Conservation (phyloP, 2,888 invertebrate species). For the Drosophila macrothrix region DNA sequence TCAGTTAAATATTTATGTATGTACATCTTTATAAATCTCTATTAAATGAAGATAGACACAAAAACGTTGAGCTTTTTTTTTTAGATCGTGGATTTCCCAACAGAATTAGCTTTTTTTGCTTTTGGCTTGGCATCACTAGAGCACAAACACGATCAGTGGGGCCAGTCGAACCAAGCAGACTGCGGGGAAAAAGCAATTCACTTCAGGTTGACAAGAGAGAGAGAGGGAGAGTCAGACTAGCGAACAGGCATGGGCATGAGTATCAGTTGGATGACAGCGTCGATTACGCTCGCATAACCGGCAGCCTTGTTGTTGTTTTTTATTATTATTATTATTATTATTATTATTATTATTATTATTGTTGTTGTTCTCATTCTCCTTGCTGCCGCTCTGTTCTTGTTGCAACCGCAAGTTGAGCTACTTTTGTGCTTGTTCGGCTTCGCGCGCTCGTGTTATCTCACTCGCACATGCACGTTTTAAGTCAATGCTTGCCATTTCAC, state of each 20-base stretch:
- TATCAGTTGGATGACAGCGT: conserved; percentile 34
- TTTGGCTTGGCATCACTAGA: conserved; percentile 7
- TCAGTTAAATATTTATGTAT: background rate
- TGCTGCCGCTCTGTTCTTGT: conserved; percentile 31
- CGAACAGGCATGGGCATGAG: conserved; percentile 12
- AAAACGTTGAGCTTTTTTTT: background rate
- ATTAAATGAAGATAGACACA: background rate
- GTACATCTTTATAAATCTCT: background rate
- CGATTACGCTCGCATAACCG: conserved; percentile 71
- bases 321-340: background rate
- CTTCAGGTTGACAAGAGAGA: conserved; percentile 6
- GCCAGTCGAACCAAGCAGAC: background rate
- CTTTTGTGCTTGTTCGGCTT: conserved; percentile 79
- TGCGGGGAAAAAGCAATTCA: conserved; percentile 26
- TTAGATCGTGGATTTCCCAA: background rate
- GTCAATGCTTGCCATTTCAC: conserved; percentile 53
- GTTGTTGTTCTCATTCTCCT: conserved; percentile 37
- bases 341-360: conserved; percentile 17
- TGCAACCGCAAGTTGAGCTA: conserved; percentile 75
- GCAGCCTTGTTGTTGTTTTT: conserved; percentile 48
- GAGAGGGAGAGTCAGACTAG: conserved; percentile 4
- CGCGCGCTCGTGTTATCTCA: conserved; percentile 40
- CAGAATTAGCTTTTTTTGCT: background rate
- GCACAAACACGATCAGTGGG: conserved; percentile 22
- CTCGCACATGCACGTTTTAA: conserved; percentile 26